phyloP scores from a whole-genome alignment of 2,797 vertebrate genomes.

The Argyrosomus regius region DNA sequence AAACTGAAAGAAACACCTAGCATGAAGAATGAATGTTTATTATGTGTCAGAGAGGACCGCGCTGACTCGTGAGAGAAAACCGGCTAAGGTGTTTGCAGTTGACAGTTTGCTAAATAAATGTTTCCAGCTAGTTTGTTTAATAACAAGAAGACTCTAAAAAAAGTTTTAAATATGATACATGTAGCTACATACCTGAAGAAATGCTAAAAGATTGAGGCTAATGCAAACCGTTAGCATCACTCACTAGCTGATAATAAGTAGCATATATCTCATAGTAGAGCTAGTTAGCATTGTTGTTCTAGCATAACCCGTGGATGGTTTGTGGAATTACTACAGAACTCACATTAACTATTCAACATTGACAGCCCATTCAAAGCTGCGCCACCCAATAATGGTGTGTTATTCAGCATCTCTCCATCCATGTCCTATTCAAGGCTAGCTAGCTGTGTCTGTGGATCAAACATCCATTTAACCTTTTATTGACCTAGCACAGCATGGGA shows the following conservation, averaged over 20 bases:
- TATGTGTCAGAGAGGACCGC: conserved; percentile 52
- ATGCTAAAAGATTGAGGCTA: neutral
- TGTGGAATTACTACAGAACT: neutral
- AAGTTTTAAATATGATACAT: neutral
- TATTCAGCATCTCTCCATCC: conserved; percentile 8
- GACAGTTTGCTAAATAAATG: too few species aligned
- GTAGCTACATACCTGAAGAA: too few species aligned
- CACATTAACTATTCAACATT: neutral
- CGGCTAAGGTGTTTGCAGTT: neutral
- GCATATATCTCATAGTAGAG: neutral
- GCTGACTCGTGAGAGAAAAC: neutral
- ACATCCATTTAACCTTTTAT: conserved; percentile 62
- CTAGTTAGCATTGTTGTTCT: neutral
- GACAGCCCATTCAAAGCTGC: neutral
- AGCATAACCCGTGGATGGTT: neutral
- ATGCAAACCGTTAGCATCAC: too few species aligned
- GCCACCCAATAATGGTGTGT: neutral
- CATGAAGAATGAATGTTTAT: conserved; percentile 74
- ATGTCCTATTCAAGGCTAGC: conserved; percentile 20
- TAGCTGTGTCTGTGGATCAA: conserved; percentile 46
- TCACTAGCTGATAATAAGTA: too few species aligned
- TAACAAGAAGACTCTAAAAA: neutral
- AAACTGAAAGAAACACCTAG: conserved; percentile 24
- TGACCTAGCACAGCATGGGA: conserved; percentile 44
- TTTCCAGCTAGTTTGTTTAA: neutral